Conservation (phyloP, 2,888 invertebrate species). For the Microctonus hyperodae region DNA sequence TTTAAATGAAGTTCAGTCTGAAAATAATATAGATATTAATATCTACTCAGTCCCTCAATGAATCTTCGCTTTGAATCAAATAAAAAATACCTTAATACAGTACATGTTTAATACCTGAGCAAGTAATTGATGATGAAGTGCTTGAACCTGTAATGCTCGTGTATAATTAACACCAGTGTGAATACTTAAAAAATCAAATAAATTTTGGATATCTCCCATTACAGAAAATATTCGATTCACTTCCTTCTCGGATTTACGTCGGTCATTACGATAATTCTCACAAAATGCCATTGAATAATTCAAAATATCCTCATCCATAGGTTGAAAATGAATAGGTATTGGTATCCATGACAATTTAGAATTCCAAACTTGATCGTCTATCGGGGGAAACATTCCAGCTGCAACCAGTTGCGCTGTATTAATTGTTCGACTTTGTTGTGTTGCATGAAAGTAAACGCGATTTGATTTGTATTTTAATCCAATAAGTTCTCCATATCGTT, state of each 20-base stretch:
- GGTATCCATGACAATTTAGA: conserved; percentile 25
- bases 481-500: conserved; percentile 8
- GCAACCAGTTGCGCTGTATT: conserved; percentile 28
- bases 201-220: neutral
- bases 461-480: neutral
- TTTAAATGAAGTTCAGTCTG: conserved; percentile 9
- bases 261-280: conserved; percentile 24
- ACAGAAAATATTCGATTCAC: neutral
- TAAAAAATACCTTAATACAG: no score
- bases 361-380: conserved; percentile 25
- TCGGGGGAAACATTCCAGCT: conserved; percentile 29
- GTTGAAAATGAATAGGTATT: conserved; percentile 20
- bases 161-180: conserved; percentile 27
- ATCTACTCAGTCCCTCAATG: no score
- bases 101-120: conserved; percentile 4
- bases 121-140: conserved; percentile 22
- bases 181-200: neutral
- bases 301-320: conserved; percentile 16
- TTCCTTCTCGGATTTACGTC: neutral
- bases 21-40: no score
- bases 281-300: conserved; percentile 12
- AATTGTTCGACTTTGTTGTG: conserved; percentile 15
- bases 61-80: no score
- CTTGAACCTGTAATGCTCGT: conserved; percentile 4
- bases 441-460: conserved; percentile 17